Percentiles rank a stretch among this genome's conserved stretches.
Evolutionary conservation across 2,113 vertebrate genomes (phyloP).

Genomic region (Solea solea): DNA sequence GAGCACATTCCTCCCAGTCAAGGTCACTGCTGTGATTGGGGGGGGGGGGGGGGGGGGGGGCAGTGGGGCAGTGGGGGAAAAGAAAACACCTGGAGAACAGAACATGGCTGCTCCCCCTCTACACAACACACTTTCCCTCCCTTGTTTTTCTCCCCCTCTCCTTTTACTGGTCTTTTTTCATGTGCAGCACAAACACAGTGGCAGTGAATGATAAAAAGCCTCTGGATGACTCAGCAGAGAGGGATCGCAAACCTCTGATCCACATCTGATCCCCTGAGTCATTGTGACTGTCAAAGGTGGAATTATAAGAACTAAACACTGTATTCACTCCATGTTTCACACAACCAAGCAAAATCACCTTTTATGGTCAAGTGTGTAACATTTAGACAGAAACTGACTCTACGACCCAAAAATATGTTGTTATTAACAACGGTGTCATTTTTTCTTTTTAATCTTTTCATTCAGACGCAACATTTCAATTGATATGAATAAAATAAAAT

Average conservation of each 20-base stretch:
- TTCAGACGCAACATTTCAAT: no score
- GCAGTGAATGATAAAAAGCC: constrained; percentile 43
- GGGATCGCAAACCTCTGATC: constrained; percentile 59
- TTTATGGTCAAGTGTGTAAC: no score
- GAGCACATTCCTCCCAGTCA: constrained; percentile 79
- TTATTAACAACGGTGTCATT: no score
- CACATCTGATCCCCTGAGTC: constrained; percentile 42
- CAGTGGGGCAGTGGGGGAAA: constrained; percentile 36
- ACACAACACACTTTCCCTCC: constrained; percentile 22
- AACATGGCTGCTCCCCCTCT: constrained; percentile 43
- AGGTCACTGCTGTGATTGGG: constrained; percentile 69
- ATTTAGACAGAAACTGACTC: no score
- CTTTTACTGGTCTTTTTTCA: not conserved
- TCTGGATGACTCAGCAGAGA: constrained; percentile 62
- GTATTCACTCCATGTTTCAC: no score
- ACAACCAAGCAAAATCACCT: no score
- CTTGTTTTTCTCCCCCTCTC: not conserved
- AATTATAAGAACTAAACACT: constrained; percentile 16
- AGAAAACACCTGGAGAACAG: constrained; percentile 76
- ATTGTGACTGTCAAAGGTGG: constrained; percentile 50
- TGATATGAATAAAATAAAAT: no score
- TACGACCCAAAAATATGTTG: no score
- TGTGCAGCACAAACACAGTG: constrained; percentile 49
- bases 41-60: constrained; percentile 5
- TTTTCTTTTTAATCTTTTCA: no score